Percentiles rank a stretch among this genome's conserved stretches.
phyloP scores from a whole-genome alignment of 2,888 invertebrate genomes.

The Drosophila cognata region DNA sequence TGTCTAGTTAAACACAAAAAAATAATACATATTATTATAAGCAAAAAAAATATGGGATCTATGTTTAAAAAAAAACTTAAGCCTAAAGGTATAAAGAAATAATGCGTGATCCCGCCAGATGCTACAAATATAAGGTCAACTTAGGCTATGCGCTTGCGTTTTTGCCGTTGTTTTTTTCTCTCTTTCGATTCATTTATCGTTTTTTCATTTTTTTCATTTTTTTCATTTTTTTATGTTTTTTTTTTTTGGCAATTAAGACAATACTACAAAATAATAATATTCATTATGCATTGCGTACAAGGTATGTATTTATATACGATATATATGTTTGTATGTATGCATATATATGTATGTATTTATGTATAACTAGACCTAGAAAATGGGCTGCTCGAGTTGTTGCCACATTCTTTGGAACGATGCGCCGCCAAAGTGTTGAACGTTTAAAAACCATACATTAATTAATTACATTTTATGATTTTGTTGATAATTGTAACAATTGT shows the following conservation, averaged over 20 bases:
- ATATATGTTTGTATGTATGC: constrained; percentile 4
- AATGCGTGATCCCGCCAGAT: constrained; percentile 25
- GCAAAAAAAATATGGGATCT: constrained; percentile 5
- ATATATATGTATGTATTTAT: constrained; percentile 37
- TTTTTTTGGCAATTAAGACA: constrained; percentile 50
- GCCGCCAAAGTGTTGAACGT: constrained; percentile 33
- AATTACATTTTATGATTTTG: constrained; percentile 36
- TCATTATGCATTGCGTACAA: constrained; percentile 34
- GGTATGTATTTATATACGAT: constrained; percentile 2
- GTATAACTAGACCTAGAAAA: constrained; percentile 60
- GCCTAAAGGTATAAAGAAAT: constrained; percentile 14
- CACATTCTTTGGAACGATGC: constrained; percentile 57
- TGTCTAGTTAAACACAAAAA: constrained; percentile 52
- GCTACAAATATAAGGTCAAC: constrained; percentile 23
- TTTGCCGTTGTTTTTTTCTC: constrained; percentile 11
- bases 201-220: constrained; percentile 10
- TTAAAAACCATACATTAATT: constrained; percentile 38
- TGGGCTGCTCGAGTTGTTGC: constrained; percentile 34
- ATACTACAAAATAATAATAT: constrained; percentile 51
- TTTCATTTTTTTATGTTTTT: constrained; percentile 11
- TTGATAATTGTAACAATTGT: constrained; percentile 38
- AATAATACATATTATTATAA: constrained; percentile 8
- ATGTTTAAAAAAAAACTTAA: constrained; percentile 14
- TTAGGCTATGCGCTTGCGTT: constrained; percentile 23
- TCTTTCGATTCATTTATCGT: not conserved